These are phyloP conservation scores for Chondrilla cf. caribensis DNA, from an alignment of 37 sponge, comb jelly and placozoan species.

Conservation along the genomic window DNA sequence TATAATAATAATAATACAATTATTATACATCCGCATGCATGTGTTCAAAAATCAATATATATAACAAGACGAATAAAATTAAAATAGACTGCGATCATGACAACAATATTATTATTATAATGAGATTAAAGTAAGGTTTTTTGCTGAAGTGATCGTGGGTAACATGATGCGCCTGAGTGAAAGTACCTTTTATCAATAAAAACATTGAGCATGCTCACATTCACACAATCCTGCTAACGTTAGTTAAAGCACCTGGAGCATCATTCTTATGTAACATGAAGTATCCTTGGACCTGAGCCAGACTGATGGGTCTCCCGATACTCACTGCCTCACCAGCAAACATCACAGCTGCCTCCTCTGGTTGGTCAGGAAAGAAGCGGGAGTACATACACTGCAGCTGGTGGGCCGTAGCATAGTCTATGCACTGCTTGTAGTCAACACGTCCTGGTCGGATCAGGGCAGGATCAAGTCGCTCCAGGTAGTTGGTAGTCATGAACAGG, in stretches of 20 bases:
- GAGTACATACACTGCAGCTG: constrained; percentile 68
- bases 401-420: constrained; percentile 59
- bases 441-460: constrained; percentile 90
- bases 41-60: no score
- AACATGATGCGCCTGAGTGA: no score
- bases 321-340: constrained; percentile 52
- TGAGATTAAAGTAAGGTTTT: no score
- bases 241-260: constrained; percentile 36
- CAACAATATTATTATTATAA: no score
- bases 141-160: no score
- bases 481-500: constrained; percentile 93
- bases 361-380: constrained; percentile 76
- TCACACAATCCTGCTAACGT: constrained; percentile 8
- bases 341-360: constrained; percentile 23
- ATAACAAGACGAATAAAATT: no score
- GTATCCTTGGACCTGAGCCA: constrained; percentile 83
- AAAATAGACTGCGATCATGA: no score
- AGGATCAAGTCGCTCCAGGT: constrained; percentile 81
- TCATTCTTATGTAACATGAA: constrained; percentile 81
- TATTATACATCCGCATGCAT: no score
- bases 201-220: no score
- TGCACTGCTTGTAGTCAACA: constrained; percentile 71
- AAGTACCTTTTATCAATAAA: no score
- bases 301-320: constrained; percentile 31
- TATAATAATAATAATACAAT: no score